A percentile compares a stretch with the other conserved stretches of the same genome.
phyloP scores from a whole-genome alignment of 2,113 vertebrate genomes.

The Otis tarda region DNA sequence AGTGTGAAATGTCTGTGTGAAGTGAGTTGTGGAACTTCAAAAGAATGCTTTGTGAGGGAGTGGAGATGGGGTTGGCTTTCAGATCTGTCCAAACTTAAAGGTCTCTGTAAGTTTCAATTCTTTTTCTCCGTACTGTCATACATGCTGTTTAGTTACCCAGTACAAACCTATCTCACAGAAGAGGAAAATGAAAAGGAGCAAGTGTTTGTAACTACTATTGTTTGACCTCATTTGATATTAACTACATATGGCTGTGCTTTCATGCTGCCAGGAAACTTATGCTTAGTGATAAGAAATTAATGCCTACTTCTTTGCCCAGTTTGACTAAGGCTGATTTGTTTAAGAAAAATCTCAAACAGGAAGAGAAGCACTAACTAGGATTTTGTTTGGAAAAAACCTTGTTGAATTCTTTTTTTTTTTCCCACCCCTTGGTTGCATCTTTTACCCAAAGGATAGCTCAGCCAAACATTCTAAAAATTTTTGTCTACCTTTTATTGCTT shows the following conservation, averaged over 20 bases:
- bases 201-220: background rate
- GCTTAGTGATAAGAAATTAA: background rate
- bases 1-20: background rate
- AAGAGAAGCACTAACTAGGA: background rate
- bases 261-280: background rate
- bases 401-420: background rate
- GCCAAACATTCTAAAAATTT: background rate
- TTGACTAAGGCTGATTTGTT: background rate
- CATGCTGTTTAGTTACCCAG: background rate
- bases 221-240: background rate
- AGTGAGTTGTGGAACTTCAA: background rate
- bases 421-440: background rate
- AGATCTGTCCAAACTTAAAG: background rate
- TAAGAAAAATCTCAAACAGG: background rate
- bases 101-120: background rate
- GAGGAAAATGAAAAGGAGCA: background rate
- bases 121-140: background rate
- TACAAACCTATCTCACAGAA: background rate
- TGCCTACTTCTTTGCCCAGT: background rate
- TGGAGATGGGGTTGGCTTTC: background rate
- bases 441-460: background rate
- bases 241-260: background rate
- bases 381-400: background rate
- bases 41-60: background rate
- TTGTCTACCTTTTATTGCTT: background rate